phyloP scores from a whole-genome alignment of 2,113 vertebrate species.

The Brachionichthys hirsutus region DNA sequence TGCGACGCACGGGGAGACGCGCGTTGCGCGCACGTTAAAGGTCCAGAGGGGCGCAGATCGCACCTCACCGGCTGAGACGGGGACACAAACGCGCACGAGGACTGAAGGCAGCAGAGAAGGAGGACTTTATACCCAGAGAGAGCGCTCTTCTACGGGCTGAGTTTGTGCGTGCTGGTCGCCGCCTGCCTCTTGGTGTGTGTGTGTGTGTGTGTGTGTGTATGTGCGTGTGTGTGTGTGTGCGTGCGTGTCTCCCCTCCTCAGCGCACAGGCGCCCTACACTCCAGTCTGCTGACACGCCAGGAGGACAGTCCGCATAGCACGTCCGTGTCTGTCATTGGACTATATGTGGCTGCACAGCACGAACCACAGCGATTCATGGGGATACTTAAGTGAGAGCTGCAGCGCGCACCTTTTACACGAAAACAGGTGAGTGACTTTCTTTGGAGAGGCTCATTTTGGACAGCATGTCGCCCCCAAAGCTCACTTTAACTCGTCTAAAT shows the following conservation, averaged over 20 bases:
- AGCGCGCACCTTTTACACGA: constrained; percentile 54
- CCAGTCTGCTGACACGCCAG: constrained; percentile 65
- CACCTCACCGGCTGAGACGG: constrained; percentile 20
- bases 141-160: constrained; percentile 21
- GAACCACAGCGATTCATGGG: constrained; percentile 53
- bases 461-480: constrained; percentile 23
- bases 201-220: neutral
- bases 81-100: neutral
- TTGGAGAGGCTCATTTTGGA: constrained; percentile 10
- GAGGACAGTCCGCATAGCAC: constrained; percentile 60
- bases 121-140: constrained; percentile 28
- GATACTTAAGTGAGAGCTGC: constrained; percentile 55
- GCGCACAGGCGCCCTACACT: constrained; percentile 55
- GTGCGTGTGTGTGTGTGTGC: neutral
- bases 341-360: constrained; percentile 68
- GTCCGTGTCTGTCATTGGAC: constrained; percentile 61
- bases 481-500: constrained; percentile 36
- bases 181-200: neutral
- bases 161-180: constrained; percentile 49
- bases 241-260: constrained; percentile 30
- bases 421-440: constrained; percentile 50
- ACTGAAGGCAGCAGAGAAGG: constrained; percentile 6
- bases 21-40: constrained; percentile 23
- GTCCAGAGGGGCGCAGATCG: constrained; percentile 40
- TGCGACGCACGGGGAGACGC: constrained; percentile 18